Conservation (phyloP, 2,888 invertebrate species). For the Meta bourneti region DNA sequence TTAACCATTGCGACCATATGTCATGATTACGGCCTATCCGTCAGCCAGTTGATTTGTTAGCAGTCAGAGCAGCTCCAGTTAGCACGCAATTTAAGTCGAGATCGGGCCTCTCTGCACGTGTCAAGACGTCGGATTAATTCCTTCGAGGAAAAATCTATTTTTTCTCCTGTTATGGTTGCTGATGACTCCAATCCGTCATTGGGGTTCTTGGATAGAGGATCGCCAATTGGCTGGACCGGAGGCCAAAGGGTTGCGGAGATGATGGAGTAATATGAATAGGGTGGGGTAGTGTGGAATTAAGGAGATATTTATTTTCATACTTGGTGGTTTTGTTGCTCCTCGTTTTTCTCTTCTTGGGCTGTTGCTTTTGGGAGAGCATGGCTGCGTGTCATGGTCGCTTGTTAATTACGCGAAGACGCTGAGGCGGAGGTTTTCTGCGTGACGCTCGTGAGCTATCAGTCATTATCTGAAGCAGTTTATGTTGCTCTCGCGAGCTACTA, state of each 20-base stretch:
- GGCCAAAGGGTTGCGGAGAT: not conserved
- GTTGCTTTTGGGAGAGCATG: no score
- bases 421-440: no score
- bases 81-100: slow-evolving; percentile 58
- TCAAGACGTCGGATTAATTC: slow-evolving; percentile 61
- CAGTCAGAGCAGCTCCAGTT: slow-evolving; percentile 37
- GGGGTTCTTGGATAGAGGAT: slow-evolving; percentile 20
- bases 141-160: slow-evolving; percentile 38
- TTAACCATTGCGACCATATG: slow-evolving; percentile 53
- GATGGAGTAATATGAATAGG: not conserved
- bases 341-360: no score
- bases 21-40: slow-evolving; percentile 66
- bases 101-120: slow-evolving; percentile 45
- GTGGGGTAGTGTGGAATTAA: not conserved
- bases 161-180: slow-evolving; percentile 36
- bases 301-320: slow-evolving; percentile 36
- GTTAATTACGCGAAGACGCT: no score
- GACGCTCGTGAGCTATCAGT: no score
- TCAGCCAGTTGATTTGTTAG: slow-evolving; percentile 70
- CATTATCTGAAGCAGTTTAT: no score
- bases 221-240: slow-evolving; percentile 4
- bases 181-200: slow-evolving; percentile 59
- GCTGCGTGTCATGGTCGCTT: no score
- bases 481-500: no score
- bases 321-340: slow-evolving; percentile 12